A percentile compares a stretch with the other conserved stretches of the same genome.
Evolutionary conservation across 2,888 invertebrate species (phyloP).

Genomic region (Busseola fusca): DNA sequence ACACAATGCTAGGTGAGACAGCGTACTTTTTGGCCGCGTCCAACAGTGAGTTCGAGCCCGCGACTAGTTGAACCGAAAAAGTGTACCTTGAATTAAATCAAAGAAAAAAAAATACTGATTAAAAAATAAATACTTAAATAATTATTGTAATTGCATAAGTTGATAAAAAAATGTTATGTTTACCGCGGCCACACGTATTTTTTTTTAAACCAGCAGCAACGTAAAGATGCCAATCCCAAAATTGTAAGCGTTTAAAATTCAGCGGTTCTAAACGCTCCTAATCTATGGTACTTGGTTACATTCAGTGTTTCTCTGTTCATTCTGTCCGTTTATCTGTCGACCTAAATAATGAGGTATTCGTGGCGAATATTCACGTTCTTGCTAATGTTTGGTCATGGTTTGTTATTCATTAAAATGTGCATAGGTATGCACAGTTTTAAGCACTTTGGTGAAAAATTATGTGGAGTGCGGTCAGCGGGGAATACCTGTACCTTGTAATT

Average conservation of each 20-base stretch:
- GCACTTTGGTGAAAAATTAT: neutral
- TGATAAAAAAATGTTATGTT: too few relatives aligned
- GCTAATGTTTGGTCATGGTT: constrained; percentile 9
- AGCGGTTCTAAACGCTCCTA: neutral
- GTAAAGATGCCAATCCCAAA: neutral
- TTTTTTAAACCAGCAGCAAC: too few relatives aligned
- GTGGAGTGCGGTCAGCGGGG: too few relatives aligned
- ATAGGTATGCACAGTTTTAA: constrained; percentile 1
- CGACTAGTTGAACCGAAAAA: too few relatives aligned
- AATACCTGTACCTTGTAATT: neutral
- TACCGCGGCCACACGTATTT: too few relatives aligned
- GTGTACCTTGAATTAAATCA: too few relatives aligned
- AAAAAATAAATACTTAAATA: too few relatives aligned
- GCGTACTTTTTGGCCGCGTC: too few relatives aligned
- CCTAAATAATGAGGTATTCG: constrained; percentile 41
- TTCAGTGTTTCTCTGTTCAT: constrained; percentile 13
- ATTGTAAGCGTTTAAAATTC: neutral
- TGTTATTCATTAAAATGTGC: constrained; percentile 2
- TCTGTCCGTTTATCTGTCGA: constrained; percentile 23
- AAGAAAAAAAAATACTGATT: too few relatives aligned
- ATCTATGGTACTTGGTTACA: constrained; percentile 2
- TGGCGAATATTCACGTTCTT: constrained; percentile 15
- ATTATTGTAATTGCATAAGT: too few relatives aligned
- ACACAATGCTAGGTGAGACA: too few relatives aligned
- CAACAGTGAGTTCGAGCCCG: too few relatives aligned